phyloP scores from a whole-genome alignment of 2,113 vertebrate genomes.

The Nettapus auritus region DNA sequence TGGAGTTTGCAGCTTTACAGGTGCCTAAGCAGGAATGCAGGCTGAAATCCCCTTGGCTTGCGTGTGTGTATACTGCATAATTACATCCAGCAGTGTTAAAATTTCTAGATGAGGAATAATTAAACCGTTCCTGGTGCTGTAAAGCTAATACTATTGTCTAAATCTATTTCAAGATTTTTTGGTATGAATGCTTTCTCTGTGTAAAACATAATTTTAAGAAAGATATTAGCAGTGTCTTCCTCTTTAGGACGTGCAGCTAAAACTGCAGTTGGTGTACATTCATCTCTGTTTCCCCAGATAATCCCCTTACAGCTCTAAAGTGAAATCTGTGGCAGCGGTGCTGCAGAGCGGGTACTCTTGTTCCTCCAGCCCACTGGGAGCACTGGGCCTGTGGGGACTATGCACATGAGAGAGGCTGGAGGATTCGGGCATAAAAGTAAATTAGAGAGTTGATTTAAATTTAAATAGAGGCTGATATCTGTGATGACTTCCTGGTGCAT shows the following conservation, averaged over 20 bases:
- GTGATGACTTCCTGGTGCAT: background rate
- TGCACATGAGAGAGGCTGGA: background rate
- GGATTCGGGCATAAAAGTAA: background rate
- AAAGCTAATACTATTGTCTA: background rate
- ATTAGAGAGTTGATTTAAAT: background rate
- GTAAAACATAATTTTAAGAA: background rate
- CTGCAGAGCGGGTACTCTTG: background rate
- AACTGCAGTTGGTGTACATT: background rate
- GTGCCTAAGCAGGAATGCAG: background rate
- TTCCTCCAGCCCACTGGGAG: background rate
- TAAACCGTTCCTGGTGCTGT: background rate
- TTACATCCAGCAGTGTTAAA: background rate
- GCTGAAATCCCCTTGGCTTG: background rate
- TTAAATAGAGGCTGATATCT: background rate
- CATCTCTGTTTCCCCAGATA: background rate
- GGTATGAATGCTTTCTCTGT: background rate
- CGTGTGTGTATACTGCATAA: background rate
- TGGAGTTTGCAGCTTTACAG: background rate
- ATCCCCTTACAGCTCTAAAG: background rate
- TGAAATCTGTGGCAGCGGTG: background rate
- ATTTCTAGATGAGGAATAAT: background rate
- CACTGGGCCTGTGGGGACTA: accelerated
- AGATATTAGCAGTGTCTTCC: background rate
- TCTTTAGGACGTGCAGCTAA: background rate
- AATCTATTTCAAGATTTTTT: background rate